Conservation (phyloP, 2,888 invertebrate genomes). For the Pasiphila rectangulata region DNA sequence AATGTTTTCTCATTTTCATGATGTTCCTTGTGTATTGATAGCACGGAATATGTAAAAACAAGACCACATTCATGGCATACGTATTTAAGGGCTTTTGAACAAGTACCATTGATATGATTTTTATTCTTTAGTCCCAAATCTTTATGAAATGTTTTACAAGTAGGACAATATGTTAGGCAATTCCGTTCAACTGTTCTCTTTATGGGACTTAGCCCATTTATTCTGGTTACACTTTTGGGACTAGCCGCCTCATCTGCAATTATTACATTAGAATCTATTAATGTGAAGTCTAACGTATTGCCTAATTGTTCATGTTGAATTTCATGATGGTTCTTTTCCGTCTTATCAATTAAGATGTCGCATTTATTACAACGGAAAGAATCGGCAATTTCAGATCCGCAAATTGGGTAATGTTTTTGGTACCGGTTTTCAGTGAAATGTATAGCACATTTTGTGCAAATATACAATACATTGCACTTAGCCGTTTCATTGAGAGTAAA, state of each 20-base stretch:
- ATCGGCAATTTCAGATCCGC: slow-evolving; percentile 39
- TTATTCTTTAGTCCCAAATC: slow-evolving; percentile 29
- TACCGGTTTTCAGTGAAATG: slow-evolving; percentile 53
- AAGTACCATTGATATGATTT: slow-evolving; percentile 43
- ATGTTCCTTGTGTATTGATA: slow-evolving; percentile 42
- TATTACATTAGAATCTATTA: slow-evolving; percentile 36
- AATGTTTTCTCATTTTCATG: slow-evolving; percentile 44
- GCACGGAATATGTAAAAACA: slow-evolving; percentile 41
- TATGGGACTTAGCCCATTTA: slow-evolving; percentile 3
- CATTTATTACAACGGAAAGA: slow-evolving; percentile 53
- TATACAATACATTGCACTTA: slow-evolving; percentile 44
- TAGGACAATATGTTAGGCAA: slow-evolving; percentile 45
- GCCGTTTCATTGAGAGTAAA: slow-evolving; percentile 40
- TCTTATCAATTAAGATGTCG: slow-evolving; percentile 51
- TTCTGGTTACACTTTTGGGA: not conserved
- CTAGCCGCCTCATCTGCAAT: slow-evolving; percentile 15
- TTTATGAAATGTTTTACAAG: slow-evolving; percentile 53
- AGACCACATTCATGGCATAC: slow-evolving; percentile 53
- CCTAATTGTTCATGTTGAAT: slow-evolving; percentile 34
- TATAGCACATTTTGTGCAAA: slow-evolving; percentile 54
- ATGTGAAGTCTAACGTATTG: slow-evolving; percentile 37
- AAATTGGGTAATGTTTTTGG: slow-evolving; percentile 44
- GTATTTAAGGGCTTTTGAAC: slow-evolving; percentile 39
- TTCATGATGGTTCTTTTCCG: slow-evolving; percentile 40
- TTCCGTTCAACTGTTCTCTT: slow-evolving; percentile 21